Conservation (phyloP, 2,113 vertebrate species). For the Mirounga angustirostris region DNA sequence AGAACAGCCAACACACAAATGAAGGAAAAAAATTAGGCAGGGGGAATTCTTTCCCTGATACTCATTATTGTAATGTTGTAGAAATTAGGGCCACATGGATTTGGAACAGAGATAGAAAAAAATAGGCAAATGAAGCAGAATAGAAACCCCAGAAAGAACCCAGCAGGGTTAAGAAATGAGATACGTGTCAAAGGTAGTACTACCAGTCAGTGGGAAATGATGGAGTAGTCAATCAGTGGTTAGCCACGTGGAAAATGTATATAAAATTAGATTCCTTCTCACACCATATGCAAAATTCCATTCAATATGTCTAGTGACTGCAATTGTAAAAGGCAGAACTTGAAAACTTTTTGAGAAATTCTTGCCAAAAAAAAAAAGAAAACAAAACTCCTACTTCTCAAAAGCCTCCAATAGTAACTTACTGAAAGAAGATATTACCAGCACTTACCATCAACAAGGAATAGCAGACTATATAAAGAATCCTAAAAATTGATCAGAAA, state of each 20-base stretch:
- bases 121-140: not conserved
- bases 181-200: not conserved
- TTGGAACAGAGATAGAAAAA: not conserved
- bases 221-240: not conserved
- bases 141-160: not conserved
- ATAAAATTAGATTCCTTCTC: not conserved
- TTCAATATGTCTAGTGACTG: not conserved
- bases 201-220: not conserved
- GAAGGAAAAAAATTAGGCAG: not conserved
- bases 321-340: not conserved
- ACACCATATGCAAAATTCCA: not conserved
- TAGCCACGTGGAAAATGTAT: not conserved
- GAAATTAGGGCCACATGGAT: not conserved
- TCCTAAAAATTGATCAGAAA: not conserved
- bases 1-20: not conserved
- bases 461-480: not conserved
- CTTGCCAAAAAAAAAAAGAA: not conserved
- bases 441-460: not conserved
- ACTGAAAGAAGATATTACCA: not conserved
- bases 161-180: not conserved
- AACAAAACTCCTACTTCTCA: not conserved
- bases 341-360: conserved; percentile 11
- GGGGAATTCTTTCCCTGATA: not conserved
- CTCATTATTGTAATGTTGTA: not conserved
- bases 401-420: not conserved